Conservation (phyloP, 2,797 vertebrate genomes). For the Sebastes elongatus region DNA sequence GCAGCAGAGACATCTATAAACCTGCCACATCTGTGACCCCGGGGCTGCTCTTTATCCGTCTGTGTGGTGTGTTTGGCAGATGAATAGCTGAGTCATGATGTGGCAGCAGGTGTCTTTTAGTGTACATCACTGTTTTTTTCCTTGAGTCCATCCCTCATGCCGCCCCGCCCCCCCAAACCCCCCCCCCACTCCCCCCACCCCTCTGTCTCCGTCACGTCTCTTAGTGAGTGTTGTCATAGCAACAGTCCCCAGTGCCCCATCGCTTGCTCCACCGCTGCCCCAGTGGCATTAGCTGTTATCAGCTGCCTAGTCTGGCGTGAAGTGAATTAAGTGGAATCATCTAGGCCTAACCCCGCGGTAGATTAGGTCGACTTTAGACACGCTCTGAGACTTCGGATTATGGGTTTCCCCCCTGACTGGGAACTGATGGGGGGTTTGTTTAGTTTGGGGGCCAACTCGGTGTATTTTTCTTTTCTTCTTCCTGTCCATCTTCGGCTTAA, state of each 20-base stretch:
- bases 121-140: not conserved
- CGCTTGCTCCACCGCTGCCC: slow-evolving; percentile 16
- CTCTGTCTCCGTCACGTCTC: not conserved
- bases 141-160: not conserved
- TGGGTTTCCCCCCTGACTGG: not conserved
- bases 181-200: rapidly evolving
- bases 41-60: not conserved
- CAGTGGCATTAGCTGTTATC: slow-evolving; percentile 53
- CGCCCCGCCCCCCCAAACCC: not conserved
- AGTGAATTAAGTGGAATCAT: slow-evolving; percentile 50
- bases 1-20: slow-evolving; percentile 37
- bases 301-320: slow-evolving; percentile 31
- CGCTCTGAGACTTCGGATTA: slow-evolving; percentile 12
- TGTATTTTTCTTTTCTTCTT: not conserved
- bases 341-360: slow-evolving; percentile 1
- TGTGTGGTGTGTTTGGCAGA: not conserved
- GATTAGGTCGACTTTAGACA: slow-evolving; percentile 27
- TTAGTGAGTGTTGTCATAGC: slow-evolving; percentile 56
- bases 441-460: not conserved
- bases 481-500: not conserved
- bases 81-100: slow-evolving; percentile 43
- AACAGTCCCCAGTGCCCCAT: slow-evolving; percentile 46
- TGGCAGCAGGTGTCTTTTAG: slow-evolving; percentile 40
- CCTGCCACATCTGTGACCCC: slow-evolving; percentile 23
- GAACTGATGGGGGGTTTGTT: not conserved